Base-by-base conservation (phyloP, 2,113 vertebrate species). In the Apteryx mantelli region DNA sequence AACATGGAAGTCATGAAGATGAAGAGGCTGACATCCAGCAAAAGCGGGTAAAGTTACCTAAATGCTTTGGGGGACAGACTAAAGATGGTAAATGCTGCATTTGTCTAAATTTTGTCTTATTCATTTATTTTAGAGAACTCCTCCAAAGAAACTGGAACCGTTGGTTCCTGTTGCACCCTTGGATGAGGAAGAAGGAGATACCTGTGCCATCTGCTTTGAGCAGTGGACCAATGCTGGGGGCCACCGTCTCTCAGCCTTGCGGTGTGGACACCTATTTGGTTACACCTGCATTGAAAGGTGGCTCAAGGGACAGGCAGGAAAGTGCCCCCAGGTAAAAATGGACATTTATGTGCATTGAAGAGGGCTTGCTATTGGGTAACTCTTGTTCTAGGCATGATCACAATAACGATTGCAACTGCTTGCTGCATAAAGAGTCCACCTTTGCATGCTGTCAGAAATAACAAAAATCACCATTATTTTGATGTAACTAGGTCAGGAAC, bases 241-340 rank as follows among this genome's bases (percentile, higher is more conserved):
- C 3, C 99, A 99, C 97, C 98, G 99, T 1, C 98, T 99, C 30
- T 98, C 99, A 0, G 98, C 99, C 0, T 94, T 99, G 96, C 99
- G 99, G 9, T 99, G 99, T 22, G 99, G 99, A 1, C 99, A 99
- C 91, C 98, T 99, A 1, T 99, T 99, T 53, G 99, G 99, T 53
- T 99, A 98, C 95, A 98, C 96, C 0, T 99, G 99, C 97, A 99
- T 99, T 38, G 98, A 98, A 6, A 99, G 98, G 76, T 99, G 99
- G 99, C 98, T 99, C 66, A 99, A 91, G 74, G 98, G 99, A 40
- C 98, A 98, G 22, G 96, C 98, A 11, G 98, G 98, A 40, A 99
- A 99, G 95, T 99, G 99, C 79, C 99, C 99, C 1, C 99, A 99
- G 99, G 99, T 99, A 94, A 94, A 60, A 96, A 64, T 5, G 13